Evolutionary conservation across 2,113 vertebrate genomes (phyloP).

Genomic region (Sinocyclocheilus grahami): DNA sequence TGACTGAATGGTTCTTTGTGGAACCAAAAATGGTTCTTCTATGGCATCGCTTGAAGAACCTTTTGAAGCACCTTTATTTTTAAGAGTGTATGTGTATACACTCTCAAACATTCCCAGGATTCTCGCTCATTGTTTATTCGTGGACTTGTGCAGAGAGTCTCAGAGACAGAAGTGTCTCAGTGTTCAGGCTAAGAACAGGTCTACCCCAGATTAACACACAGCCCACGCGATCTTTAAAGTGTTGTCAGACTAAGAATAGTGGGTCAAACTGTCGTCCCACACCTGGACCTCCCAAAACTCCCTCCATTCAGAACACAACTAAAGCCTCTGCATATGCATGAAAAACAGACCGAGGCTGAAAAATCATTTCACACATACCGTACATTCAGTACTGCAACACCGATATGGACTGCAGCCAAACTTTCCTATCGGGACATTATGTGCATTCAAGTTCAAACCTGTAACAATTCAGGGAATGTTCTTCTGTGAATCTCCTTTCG

Average conservation of each 20-base stretch:
- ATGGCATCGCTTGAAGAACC: too few relatives aligned
- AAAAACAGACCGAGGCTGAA: neutral
- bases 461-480: slow-evolving; percentile 7
- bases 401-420: neutral
- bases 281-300: neutral
- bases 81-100: neutral
- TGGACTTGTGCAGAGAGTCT: slow-evolving; percentile 5
- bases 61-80: too few relatives aligned
- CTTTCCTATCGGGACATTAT: neutral
- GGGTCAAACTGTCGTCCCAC: slow-evolving; percentile 20
- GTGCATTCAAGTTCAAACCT: neutral
- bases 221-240: slow-evolving; percentile 39
- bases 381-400: neutral
- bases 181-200: slow-evolving; percentile 8
- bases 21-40: too few relatives aligned
- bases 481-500: neutral
- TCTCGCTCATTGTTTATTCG: neutral
- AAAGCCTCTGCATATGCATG: neutral
- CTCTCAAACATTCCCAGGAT: neutral
- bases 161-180: slow-evolving; percentile 16
- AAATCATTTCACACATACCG: neutral
- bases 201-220: slow-evolving; percentile 10
- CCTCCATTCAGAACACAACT: slow-evolving; percentile 26
- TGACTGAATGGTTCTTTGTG: too few relatives aligned
- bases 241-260: slow-evolving; percentile 25